Conservation (phyloP, 1,140 invertebrate genomes). For the Rhagoletis pomonella region DNA sequence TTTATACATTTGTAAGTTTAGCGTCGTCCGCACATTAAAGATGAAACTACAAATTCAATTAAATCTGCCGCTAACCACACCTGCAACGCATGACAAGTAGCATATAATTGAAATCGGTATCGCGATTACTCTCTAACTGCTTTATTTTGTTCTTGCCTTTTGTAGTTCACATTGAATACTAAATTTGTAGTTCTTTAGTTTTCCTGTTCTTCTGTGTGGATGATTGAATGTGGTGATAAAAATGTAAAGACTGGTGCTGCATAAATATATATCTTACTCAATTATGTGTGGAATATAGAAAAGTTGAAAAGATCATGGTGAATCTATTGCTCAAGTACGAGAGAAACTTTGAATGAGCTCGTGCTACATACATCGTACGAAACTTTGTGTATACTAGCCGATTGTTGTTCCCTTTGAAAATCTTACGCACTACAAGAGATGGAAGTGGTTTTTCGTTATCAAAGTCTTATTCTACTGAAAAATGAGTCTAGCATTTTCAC, state of each 20-base stretch:
- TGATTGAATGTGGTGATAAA: constrained; percentile 20
- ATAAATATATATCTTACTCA: constrained; percentile 2
- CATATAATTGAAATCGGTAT: not conserved
- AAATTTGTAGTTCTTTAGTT: not conserved
- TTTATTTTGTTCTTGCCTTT: not conserved
- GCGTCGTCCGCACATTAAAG: not conserved
- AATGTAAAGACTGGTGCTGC: not conserved
- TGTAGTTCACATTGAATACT: not conserved
- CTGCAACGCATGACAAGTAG: constrained; percentile 10
- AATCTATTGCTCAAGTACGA: no score
- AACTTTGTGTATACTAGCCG: no score
- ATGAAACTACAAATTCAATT: not conserved
- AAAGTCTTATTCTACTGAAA: no score
- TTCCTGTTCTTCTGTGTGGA: not conserved
- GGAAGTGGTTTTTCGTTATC: no score
- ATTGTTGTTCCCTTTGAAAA: no score
- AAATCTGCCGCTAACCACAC: not conserved
- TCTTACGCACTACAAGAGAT: no score
- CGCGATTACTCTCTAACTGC: constrained; percentile 17
- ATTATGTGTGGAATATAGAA: no score
- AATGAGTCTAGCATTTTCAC: no score
- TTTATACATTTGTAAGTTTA: not conserved
- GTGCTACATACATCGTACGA: no score
- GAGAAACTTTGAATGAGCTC: no score
- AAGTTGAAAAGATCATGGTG: no score